Evolutionary conservation across 2,888 invertebrate genomes (phyloP).

Genomic region (Oxystoma pomonae): DNA sequence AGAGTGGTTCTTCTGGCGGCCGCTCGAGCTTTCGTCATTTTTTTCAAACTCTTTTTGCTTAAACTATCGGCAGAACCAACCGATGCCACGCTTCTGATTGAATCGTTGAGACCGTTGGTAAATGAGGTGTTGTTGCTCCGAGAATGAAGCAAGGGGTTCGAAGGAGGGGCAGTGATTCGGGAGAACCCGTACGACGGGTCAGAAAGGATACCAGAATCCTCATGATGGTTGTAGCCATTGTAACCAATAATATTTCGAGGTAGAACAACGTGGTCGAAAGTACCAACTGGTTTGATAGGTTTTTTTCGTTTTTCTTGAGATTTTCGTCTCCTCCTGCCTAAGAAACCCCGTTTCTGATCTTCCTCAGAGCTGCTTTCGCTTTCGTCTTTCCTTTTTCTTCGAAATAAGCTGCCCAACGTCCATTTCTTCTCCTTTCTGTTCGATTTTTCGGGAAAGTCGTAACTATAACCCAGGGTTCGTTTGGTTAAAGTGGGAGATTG

Average conservation of each 20-base stretch:
- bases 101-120: slow-evolving; percentile 30
- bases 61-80: slow-evolving; percentile 50
- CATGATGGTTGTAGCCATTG: slow-evolving; percentile 33
- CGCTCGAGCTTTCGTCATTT: slow-evolving; percentile 61
- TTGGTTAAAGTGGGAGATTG: slow-evolving; percentile 38
- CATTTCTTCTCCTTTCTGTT: slow-evolving; percentile 66
- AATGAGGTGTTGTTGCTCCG: slow-evolving; percentile 31
- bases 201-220: slow-evolving; percentile 56
- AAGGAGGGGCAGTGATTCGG: slow-evolving; percentile 33
- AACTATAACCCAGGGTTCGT: slow-evolving; percentile 49
- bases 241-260: slow-evolving; percentile 29
- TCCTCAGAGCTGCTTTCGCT: slow-evolving; percentile 54
- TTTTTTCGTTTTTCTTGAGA: slow-evolving; percentile 52
- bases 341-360: slow-evolving; percentile 41
- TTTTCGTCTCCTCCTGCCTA: slow-evolving; percentile 45
- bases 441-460: slow-evolving; percentile 48
- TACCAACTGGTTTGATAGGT: slow-evolving; percentile 51
- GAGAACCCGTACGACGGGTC: slow-evolving; percentile 51
- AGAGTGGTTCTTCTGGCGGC: slow-evolving; percentile 61
- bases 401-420: slow-evolving; percentile 76
- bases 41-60: slow-evolving; percentile 54
- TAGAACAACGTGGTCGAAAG: slow-evolving; percentile 63
- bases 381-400: slow-evolving; percentile 67
- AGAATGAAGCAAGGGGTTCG: slow-evolving; percentile 39
- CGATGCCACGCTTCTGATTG: slow-evolving; percentile 41